phyloP scores from a whole-genome alignment of 1,140 invertebrate genomes.

The Sweltsa coloradensis region DNA sequence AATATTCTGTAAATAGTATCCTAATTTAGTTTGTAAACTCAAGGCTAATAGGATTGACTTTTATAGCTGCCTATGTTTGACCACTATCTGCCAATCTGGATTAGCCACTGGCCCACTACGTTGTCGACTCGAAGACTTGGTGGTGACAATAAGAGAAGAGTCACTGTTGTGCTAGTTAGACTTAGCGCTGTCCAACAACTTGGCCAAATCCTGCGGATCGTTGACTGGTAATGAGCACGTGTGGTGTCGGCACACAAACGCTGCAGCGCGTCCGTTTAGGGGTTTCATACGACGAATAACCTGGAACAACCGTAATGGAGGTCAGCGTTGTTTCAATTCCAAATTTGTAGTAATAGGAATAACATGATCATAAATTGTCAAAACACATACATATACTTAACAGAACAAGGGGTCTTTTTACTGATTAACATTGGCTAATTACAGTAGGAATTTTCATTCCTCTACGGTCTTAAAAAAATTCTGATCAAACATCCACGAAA shows the following conservation, averaged over 20 bases:
- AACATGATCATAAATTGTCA: background rate
- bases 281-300: slow-evolving; percentile 30
- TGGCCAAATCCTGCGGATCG: slow-evolving; percentile 48
- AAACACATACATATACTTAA: too few species aligned
- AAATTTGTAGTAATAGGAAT: slow-evolving; percentile 22
- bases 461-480: too few species aligned
- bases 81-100: too few species aligned
- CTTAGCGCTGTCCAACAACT: slow-evolving; percentile 38
- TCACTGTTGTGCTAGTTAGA: too few species aligned
- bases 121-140: too few species aligned
- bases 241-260: slow-evolving; percentile 69
- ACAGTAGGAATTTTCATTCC: background rate
- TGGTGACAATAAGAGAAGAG: too few species aligned
- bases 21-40: too few species aligned
- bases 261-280: slow-evolving; percentile 44
- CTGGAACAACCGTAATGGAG: slow-evolving; percentile 26
- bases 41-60: too few species aligned
- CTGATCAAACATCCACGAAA: too few species aligned
- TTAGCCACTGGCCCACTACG: too few species aligned
- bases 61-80: too few species aligned
- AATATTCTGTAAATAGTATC: too few species aligned
- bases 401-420: slow-evolving; percentile 32
- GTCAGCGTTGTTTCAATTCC: slow-evolving; percentile 19
- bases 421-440: slow-evolving; percentile 15
- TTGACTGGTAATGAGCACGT: slow-evolving; percentile 68